A percentile compares a stretch with the other conserved stretches of the same genome.
Evolutionary conservation across 2,113 vertebrate genomes (phyloP).

Genomic region (Turdus rufiventris): DNA sequence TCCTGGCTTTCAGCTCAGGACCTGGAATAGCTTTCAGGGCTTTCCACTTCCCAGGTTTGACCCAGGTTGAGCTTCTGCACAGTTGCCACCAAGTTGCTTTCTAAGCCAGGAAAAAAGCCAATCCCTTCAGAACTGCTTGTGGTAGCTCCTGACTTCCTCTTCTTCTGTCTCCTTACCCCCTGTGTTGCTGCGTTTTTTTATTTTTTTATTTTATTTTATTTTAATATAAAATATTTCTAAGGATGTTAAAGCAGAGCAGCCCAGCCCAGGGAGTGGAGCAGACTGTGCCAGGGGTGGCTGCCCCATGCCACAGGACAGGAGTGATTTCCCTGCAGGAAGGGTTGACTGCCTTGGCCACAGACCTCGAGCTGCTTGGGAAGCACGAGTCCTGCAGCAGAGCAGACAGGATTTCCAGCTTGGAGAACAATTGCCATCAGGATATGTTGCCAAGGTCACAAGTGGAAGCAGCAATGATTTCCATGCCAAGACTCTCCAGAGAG

Average conservation of each 20-base stretch:
- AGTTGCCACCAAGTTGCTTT: background rate
- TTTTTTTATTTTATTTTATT: too few species aligned
- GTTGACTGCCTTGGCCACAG: background rate
- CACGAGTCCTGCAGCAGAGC: background rate
- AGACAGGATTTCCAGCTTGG: constrained; percentile 40
- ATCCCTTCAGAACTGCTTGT: background rate
- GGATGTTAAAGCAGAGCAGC: background rate
- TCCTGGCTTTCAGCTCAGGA: background rate
- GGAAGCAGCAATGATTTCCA: background rate
- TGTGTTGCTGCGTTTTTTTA: background rate
- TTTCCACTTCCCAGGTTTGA: background rate
- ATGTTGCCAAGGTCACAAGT: background rate
- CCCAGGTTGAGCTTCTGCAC: background rate
- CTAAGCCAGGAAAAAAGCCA: background rate
- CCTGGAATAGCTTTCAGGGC: background rate
- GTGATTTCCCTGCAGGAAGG: constrained; percentile 34
- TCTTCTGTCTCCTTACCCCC: background rate
- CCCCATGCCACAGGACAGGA: background rate
- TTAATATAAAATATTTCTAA: background rate
- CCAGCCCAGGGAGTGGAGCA: background rate
- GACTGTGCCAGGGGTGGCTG: background rate
- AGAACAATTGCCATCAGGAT: constrained; percentile 47
- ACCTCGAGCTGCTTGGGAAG: background rate
- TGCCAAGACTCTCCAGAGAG: background rate
- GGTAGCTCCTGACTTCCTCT: background rate